A percentile compares a stretch with the other conserved stretches of the same genome.
These are phyloP conservation scores for Aricia artaxerxes DNA, from an alignment of 2,888 invertebrate species.

Conservation along the genomic window DNA sequence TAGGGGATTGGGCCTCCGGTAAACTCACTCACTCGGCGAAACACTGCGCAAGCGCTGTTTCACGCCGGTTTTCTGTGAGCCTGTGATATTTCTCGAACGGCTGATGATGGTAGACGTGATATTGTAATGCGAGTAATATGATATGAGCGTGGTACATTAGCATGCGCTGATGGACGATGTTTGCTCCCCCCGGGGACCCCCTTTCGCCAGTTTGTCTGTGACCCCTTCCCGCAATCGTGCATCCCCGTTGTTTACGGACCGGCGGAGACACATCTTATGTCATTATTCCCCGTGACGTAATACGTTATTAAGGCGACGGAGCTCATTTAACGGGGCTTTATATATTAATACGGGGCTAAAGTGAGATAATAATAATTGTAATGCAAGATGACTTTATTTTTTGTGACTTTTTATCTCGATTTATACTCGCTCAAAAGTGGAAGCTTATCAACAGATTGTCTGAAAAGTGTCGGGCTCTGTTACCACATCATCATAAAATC, in stretches of 20 bases:
- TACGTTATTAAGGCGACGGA: neutral
- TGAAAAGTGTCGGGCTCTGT: no score
- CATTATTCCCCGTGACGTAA: neutral
- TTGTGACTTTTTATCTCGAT: no score
- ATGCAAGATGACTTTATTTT: no score
- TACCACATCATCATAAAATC: no score
- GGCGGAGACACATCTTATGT: neutral
- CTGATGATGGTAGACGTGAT: neutral
- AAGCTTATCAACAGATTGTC: no score
- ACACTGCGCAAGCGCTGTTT: no score
- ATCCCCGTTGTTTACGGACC: neutral
- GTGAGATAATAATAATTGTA: neutral
- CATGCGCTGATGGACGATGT: neutral
- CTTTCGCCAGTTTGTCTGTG: neutral
- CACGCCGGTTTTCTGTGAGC: no score
- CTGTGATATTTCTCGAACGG: no score
- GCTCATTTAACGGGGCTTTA: neutral
- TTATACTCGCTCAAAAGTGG: no score
- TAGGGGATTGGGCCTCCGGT: no score
- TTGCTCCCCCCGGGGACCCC: neutral
- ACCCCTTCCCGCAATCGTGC: neutral
- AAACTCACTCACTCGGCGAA: no score
- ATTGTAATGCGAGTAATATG: neutral
- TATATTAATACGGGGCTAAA: neutral
- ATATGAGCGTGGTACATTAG: neutral